These are phyloP conservation scores for Piscicola geometra DNA, from an alignment of 2,888 invertebrate genomes.

Conservation along the genomic window DNA sequence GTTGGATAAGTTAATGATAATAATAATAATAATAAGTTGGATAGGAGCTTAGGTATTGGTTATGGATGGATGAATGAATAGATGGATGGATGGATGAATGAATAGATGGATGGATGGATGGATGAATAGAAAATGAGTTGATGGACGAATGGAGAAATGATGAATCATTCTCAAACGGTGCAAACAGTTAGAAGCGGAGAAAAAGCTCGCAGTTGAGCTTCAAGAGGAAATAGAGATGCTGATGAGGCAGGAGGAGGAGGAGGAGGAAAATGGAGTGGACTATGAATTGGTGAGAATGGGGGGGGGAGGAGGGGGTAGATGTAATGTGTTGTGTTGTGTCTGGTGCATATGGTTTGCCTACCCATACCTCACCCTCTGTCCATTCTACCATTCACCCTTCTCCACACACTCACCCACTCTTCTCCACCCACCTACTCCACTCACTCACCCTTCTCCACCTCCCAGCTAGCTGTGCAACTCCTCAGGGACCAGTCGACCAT, in stretches of 20 bases:
- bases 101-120: no score
- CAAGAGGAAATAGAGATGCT: constrained; percentile 54
- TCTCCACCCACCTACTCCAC: neutral
- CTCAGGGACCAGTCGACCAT: constrained; percentile 53
- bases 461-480: constrained; percentile 51
- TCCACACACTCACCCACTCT: neutral
- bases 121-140: no score
- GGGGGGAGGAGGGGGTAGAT: neutral
- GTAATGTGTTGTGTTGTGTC: neutral
- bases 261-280: constrained; percentile 47
- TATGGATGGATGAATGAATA: no score
- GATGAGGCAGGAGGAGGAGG: constrained; percentile 50
- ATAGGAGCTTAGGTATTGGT: no score
- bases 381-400: neutral
- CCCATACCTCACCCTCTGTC: neutral
- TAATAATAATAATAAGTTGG: no score
- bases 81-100: no score
- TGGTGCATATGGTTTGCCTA: neutral
- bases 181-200: constrained; percentile 55
- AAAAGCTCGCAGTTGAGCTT: constrained; percentile 50
- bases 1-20: no score
- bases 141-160: no score
- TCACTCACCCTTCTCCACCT: no score
- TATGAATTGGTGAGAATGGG: constrained; percentile 7
- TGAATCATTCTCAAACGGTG: no score